Evolutionary conservation across 1,140 invertebrate species (phyloP).

Genomic region (Drosophila dunni): DNA sequence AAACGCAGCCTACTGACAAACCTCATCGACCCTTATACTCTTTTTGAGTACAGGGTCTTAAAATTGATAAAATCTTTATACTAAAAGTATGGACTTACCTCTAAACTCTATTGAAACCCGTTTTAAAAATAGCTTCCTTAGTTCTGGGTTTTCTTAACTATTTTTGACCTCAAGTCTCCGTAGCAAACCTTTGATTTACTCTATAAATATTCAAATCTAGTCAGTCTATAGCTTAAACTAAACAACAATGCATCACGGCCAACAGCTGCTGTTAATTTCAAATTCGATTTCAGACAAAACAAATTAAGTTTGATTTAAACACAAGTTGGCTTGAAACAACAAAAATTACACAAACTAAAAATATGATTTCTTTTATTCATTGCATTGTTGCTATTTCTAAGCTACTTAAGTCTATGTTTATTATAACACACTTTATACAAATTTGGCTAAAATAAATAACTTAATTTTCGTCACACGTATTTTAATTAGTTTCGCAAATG

Average conservation of each 20-base stretch:
- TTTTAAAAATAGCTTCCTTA: not conserved
- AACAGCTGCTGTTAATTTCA: constrained; percentile 48
- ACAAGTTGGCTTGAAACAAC: constrained; percentile 6
- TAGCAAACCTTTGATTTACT: not conserved
- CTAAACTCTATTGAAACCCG: not conserved
- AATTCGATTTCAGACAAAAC: constrained; percentile 31
- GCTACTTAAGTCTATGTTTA: not conserved
- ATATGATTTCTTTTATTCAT: not conserved
- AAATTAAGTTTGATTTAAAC: not conserved
- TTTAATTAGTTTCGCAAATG: constrained; percentile 32
- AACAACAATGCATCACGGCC: constrained; percentile 37
- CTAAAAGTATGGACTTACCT: too few relatives aligned
- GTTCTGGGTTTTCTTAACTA: not conserved
- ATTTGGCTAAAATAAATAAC: constrained; percentile 18
- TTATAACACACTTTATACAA: too few relatives aligned
- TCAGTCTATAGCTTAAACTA: not conserved
- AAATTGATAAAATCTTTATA: too few relatives aligned
- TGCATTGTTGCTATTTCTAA: constrained; percentile 1
- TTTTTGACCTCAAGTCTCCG: not conserved
- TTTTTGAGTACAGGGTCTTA: too few relatives aligned
- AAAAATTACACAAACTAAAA: constrained; percentile 7
- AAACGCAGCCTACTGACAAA: too few relatives aligned
- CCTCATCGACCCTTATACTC: too few relatives aligned
- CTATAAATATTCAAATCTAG: constrained; percentile 1
- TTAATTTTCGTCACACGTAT: constrained; percentile 8